phyloP scores from a whole-genome alignment of 2,797 vertebrate species.

The Eulemur coronatus region DNA sequence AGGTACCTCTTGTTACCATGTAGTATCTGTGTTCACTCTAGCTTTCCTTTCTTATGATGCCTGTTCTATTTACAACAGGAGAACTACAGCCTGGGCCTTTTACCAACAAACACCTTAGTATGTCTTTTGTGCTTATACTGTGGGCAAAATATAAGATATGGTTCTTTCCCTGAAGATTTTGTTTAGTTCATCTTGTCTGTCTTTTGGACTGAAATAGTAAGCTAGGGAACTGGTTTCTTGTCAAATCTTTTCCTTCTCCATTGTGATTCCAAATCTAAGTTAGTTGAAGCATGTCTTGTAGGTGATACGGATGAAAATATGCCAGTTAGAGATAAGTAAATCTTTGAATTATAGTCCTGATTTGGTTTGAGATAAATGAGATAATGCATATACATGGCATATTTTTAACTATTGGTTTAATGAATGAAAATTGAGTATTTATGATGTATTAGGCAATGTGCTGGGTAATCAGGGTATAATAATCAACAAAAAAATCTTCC shows the following conservation, averaged over 20 bases:
- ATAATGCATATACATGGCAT: not conserved
- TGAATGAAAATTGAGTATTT: not conserved
- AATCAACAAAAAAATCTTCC: not conserved
- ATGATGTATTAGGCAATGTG: not conserved
- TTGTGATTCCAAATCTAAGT: not conserved
- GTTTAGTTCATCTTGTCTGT: not conserved
- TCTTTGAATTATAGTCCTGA: slow-evolving; percentile 1
- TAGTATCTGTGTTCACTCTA: not conserved
- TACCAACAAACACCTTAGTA: not conserved
- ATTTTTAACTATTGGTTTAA: not conserved
- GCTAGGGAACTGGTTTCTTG: not conserved
- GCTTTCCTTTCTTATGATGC: slow-evolving; percentile 15
- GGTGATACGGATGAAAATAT: not conserved
- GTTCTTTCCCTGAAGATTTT: not conserved
- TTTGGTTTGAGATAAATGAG: not conserved
- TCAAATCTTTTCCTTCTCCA: not conserved
- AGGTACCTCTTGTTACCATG: not conserved
- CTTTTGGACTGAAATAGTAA: not conserved
- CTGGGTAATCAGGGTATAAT: not conserved
- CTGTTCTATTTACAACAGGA: not conserved
- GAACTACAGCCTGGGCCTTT: not conserved
- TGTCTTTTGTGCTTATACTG: not conserved
- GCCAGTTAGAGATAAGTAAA: not conserved
- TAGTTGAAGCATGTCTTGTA: not conserved
- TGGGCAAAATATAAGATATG: not conserved